phyloP scores from a whole-genome alignment of 2,113 vertebrate genomes.

The Scytalopus superciliaris region DNA sequence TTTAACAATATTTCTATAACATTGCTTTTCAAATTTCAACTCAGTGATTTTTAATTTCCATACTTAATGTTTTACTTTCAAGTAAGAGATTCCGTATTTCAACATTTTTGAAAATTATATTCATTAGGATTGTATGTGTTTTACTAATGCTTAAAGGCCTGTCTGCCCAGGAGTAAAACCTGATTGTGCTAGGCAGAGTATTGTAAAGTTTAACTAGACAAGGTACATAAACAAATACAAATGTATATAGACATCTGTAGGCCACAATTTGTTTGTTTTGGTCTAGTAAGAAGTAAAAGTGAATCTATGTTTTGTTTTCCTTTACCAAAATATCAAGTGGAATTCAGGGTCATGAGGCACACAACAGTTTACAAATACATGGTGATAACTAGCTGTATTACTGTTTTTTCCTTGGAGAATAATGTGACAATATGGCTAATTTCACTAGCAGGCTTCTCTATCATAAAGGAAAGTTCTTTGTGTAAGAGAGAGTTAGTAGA shows the following conservation, averaged over 20 bases:
- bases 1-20: background rate
- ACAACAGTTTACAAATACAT: background rate
- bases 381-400: background rate
- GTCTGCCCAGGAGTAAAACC: background rate
- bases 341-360: background rate
- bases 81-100: background rate
- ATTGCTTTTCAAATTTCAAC: background rate
- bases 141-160: background rate
- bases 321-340: background rate
- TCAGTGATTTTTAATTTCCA: background rate
- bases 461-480: background rate
- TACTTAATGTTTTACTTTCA: background rate
- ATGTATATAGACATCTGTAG: background rate
- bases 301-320: background rate
- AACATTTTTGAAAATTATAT: background rate
- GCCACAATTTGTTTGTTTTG: background rate
- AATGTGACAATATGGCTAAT: background rate
- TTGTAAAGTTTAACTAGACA: background rate
- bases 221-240: background rate
- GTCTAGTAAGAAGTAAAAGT: background rate
- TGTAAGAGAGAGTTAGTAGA: background rate
- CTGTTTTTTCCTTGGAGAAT: background rate
- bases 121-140: background rate
- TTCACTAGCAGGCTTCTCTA: background rate
- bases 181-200: background rate